Percentiles rank a stretch among this genome's conserved stretches.
Conservation (phyloP, 2,797 vertebrate genomes). For the Aythya fuligula region DNA sequence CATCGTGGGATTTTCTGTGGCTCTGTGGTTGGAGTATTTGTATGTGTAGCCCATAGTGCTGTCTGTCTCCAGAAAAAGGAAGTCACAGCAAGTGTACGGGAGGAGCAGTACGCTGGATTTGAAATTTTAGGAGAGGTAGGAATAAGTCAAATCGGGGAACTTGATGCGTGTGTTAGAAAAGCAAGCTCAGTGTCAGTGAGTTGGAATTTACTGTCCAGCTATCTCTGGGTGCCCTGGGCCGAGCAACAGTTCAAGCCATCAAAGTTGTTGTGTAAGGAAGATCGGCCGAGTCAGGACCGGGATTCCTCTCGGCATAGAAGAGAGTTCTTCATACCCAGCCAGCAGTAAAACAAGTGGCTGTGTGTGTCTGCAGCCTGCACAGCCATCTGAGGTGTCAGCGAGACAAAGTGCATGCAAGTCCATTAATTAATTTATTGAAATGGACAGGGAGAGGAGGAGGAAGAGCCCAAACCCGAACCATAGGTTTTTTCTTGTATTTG, state of each 20-base stretch:
- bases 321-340: background rate
- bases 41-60: background rate
- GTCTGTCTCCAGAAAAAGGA: background rate
- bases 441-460: background rate
- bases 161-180: background rate
- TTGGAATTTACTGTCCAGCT: background rate
- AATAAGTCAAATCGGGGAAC: background rate
- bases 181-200: no score
- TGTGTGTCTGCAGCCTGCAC: accelerated
- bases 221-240: background rate
- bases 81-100: no score
- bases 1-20: no score
- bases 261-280: background rate
- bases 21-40: background rate
- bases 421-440: background rate
- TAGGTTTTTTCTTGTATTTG: background rate
- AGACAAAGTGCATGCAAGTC: background rate
- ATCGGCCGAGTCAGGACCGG: background rate
- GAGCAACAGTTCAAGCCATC: background rate
- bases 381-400: no score
- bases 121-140: background rate
- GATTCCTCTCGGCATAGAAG: background rate
- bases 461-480: background rate
- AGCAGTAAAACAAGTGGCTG: background rate
- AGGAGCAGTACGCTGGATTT: background rate